A percentile compares a stretch with the other conserved stretches of the same genome.
Evolutionary conservation across 2,888 invertebrate species (phyloP).

Genomic region (Campoplex nolae): DNA sequence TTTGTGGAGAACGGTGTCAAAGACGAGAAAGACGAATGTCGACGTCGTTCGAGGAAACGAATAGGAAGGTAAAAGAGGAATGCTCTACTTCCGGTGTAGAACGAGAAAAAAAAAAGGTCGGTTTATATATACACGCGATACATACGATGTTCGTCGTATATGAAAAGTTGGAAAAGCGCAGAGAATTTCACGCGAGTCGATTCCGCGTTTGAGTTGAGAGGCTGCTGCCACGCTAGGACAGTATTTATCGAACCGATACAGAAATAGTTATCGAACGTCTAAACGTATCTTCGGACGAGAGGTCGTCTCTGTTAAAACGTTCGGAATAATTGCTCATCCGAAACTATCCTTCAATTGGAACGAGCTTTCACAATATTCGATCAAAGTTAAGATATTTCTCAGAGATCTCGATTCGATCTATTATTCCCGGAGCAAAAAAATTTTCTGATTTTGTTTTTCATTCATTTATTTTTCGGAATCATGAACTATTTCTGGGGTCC

Average conservation of each 20-base stretch:
- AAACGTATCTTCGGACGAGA: slow-evolving; percentile 40
- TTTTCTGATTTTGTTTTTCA: background rate
- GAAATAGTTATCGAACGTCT: slow-evolving; percentile 63
- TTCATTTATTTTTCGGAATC: background rate
- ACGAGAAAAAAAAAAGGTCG: slow-evolving; percentile 7
- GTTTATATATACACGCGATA: background rate
- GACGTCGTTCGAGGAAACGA: slow-evolving; percentile 45
- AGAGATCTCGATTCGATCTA: background rate
- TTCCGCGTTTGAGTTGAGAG: slow-evolving; percentile 41
- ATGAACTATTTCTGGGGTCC: background rate
- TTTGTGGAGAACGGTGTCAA: slow-evolving; percentile 40
- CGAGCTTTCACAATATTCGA: background rate
- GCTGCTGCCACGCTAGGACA: slow-evolving; percentile 16
- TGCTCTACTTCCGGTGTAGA: slow-evolving; percentile 18
- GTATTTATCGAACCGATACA: slow-evolving; percentile 60
- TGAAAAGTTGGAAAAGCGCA: slow-evolving; percentile 10
- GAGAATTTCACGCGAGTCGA: slow-evolving; percentile 48
- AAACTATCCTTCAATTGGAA: background rate
- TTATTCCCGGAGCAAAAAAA: background rate
- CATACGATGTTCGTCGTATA: background rate
- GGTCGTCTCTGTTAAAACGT: slow-evolving; percentile 30
- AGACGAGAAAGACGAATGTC: slow-evolving; percentile 64
- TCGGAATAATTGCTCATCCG: background rate
- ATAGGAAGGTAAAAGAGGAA: slow-evolving; percentile 18
- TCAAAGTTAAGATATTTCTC: background rate